A percentile compares a stretch with the other conserved stretches of the same genome.
Evolutionary conservation across 2,797 vertebrate genomes (phyloP).

Genomic region (Graptemys geographica): DNA sequence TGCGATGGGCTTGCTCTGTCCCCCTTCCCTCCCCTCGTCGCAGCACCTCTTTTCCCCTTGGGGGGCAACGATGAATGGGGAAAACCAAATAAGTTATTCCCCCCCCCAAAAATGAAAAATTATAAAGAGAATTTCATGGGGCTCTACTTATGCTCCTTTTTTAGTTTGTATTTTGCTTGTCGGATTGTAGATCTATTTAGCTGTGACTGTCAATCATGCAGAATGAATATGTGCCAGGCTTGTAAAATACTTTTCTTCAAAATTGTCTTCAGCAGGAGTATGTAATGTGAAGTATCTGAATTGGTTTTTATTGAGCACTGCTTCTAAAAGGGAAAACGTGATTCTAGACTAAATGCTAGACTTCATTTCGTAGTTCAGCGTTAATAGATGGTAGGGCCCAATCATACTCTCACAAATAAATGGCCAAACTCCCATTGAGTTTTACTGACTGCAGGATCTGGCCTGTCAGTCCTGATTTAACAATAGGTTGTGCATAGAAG

Average conservation of each 20-base stretch:
- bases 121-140: background rate
- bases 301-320: background rate
- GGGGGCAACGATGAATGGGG: background rate
- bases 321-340: background rate
- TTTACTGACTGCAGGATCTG: background rate
- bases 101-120: background rate
- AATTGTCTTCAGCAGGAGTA: background rate
- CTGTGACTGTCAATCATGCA: background rate
- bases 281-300: background rate
- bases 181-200: background rate
- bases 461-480: background rate
- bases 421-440: background rate
- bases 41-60: background rate
- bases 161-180: background rate
- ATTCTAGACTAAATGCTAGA: background rate
- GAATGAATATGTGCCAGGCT: background rate
- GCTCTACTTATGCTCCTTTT: background rate
- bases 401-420: background rate
- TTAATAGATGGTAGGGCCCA: background rate
- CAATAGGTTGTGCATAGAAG: background rate
- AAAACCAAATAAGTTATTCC: background rate
- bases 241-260: background rate
- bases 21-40: background rate
- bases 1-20: background rate
- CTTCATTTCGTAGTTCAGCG: background rate